Base-by-base conservation (phyloP, 1,140 invertebrate species). In the Melitaea cinxia region DNA sequence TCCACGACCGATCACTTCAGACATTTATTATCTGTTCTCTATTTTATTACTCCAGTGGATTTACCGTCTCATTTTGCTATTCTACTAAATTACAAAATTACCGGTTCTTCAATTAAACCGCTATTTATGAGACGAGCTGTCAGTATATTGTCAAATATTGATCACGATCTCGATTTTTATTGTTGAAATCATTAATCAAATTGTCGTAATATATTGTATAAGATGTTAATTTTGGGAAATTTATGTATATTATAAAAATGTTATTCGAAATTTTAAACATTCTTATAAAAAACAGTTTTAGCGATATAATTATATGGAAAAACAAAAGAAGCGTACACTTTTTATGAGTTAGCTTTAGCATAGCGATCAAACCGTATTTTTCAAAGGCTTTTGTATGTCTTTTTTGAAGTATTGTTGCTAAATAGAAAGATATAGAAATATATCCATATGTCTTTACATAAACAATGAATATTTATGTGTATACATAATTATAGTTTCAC, bases 1-100 rank as follows among this genome's bases (percentile, higher is more conserved):
- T 57, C 54, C 24, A 15, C 54, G 21, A 21, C 15, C 54, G 37
- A 57, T 28, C 23, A 42, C 5, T 57, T 23, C 39, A 7, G 54
- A 57, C 54, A 37, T 57, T 57, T 57, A 57, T 57, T 57, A 42
- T 39, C 19, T 26, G 23, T 28, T 26, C 23, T n/a, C 21, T 57
- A 57, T 57, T 57, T 55, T 57, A 57, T 47, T 21, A 47, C 19
- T 5, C 7, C 12, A 23, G 30, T 17, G 23, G 21, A 21, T 47
- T 47, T 47, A 23, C 42, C 21, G 42, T 4, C 42, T 23, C n/a
- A n/a, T 3, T 12, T 4, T 47, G 19, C 17, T 47, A 47, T 47
- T 47, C 21, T 2, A 17, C 42, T 23, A 47, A 23, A 47, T 47
- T 23, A 23, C 42, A 3, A 47, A 47, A 21, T 21, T 47, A 47